These are phyloP conservation scores for Parazoanthus darwini DNA, from an alignment of 92 coral and sea anemone genomes.

Conservation along the genomic window DNA sequence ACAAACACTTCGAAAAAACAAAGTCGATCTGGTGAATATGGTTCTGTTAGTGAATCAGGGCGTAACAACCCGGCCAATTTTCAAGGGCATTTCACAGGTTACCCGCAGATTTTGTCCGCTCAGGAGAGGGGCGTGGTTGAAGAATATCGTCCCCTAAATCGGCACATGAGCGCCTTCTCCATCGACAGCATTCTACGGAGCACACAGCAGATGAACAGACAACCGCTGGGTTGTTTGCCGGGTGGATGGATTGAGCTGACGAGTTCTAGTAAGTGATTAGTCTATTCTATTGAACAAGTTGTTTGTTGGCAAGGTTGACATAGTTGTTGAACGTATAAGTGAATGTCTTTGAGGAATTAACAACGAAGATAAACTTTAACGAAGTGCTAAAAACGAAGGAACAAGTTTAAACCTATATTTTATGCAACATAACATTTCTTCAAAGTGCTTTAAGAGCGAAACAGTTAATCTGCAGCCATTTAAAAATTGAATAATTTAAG, in stretches of 20 bases:
- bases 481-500: too few species aligned
- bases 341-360: not conserved
- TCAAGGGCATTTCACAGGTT: not conserved
- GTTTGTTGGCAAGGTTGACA: not conserved
- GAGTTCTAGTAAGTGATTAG: constrained; percentile 20
- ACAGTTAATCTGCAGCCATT: not conserved
- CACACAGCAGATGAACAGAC: not conserved
- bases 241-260: constrained; percentile 29
- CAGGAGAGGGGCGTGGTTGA: constrained; percentile 12
- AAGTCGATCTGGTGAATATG: not conserved
- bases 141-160: not conserved
- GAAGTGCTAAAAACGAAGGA: too few species aligned
- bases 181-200: constrained; percentile 18
- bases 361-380: not conserved
- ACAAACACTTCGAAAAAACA: not conserved
- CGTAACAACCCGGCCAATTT: not conserved
- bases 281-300: not conserved
- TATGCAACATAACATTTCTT: not conserved
- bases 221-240: not conserved
- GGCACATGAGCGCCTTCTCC: constrained; percentile 12
- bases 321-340: not conserved
- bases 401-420: too few species aligned
- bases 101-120: not conserved
- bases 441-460: not conserved
- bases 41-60: not conserved